Evolutionary conservation across 2,113 vertebrate species (phyloP).

Genomic region (Epinephelus fuscoguttatus): DNA sequence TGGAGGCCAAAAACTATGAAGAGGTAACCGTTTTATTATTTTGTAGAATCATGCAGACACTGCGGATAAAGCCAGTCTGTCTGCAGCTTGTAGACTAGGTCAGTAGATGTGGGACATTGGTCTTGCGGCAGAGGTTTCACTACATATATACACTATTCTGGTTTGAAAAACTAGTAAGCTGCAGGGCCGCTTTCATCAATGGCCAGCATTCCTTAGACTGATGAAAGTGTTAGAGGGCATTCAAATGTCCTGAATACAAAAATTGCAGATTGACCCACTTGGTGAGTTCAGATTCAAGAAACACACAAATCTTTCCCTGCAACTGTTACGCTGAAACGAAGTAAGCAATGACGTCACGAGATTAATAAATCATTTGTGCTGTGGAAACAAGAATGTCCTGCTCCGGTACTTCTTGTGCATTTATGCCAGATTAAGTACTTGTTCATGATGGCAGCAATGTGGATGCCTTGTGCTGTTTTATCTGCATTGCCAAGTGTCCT

Average conservation of each 20-base stretch:
- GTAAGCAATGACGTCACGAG: background rate
- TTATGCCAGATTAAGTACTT: background rate
- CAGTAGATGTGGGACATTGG: background rate
- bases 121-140: background rate
- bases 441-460: background rate
- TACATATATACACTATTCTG: background rate
- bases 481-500: background rate
- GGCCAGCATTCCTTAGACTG: background rate
- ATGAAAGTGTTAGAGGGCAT: background rate
- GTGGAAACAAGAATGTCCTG: background rate
- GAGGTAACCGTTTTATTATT: conserved; percentile 86
- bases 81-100: background rate
- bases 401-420: background rate
- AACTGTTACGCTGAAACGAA: background rate
- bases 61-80: background rate
- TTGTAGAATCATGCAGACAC: background rate
- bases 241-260: background rate
- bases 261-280: background rate
- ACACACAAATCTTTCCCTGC: background rate
- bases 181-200: background rate
- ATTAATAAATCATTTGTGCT: background rate
- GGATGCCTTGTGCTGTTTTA: background rate
- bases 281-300: background rate
- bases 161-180: background rate
- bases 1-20: conserved; percentile 99